Base-by-base conservation (phyloP, 2,888 invertebrate genomes). In the Hololepta plana region DNA sequence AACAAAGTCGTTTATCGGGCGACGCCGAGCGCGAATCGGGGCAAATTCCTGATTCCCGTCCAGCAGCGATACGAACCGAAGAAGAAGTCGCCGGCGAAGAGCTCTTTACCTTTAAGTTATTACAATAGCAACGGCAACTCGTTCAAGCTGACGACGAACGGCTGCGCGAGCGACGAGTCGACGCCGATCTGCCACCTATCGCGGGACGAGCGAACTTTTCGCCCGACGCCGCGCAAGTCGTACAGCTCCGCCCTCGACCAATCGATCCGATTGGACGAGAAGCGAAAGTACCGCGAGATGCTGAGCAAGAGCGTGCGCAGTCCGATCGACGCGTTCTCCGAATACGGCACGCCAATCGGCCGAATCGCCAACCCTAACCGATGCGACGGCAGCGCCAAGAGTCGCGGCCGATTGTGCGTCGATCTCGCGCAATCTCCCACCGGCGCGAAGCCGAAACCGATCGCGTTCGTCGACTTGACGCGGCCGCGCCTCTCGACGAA, bases 231-330 rank as follows among this genome's bases (percentile, higher is more conserved):
- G n/a, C n/a, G n/a, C n/a, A n/a, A n/a, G n/a, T n/a, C 8, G 9
- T 22, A 39, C 35, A 32, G 28, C n/a, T 27, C 42, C 3, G 55
- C 57, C 26, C 41, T 63, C 19, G 53, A 60, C 15, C 60, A 62
- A 44, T 57, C 64, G 28, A 62, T 62, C 35, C 57, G 65, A 44
- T 49, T 67, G 40, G 62, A 64, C 37, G 66, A 67, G 35, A 67
- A 65, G 40, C 54, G 49, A 38, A 57, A 56, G 39, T 68, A 67
- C 37, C 58, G 59, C 38, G 60, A 64, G 43, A 41, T 68, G 20
- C 57, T 69, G 17, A 55, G 52, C 25, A 50, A 51, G 38, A 55
- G 59, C 4, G 44, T 40, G 13, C 26, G 35, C 10, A n/a, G 25
- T 31, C 25, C 37, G 21, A 29, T 21, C 4, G 33, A 35, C 19